Base-by-base conservation (phyloP, 2,888 invertebrate species). In the Melinopterus prodromus region DNA sequence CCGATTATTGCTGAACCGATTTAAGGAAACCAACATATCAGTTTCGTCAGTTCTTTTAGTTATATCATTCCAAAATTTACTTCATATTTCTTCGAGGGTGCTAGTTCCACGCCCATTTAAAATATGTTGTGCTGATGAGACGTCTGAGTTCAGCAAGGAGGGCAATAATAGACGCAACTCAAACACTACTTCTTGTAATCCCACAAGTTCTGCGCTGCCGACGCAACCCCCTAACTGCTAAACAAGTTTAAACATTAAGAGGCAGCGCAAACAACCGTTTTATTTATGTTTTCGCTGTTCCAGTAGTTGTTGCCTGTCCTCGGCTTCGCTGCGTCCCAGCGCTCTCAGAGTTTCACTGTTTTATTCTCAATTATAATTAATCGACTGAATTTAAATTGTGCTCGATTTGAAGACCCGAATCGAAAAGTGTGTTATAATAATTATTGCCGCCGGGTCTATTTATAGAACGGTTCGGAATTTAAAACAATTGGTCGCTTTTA, bases 211-310 rank as follows among this genome's bases (percentile, higher is more conserved):
- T 12, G 53, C 5, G 12, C 53, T 7, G 53, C 26, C 26, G 26
- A 26, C 26, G 26, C 53, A 12, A 53, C 53, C 53, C 53, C 12
- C 9, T 53, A 53, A 53, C 5, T 53, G 53, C 53, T 53, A 53
- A 53, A 53, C 53, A 53, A 53, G 53, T 53, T 53, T 53, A 53
- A 53, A 53, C 53, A 53, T 53, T 53, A 53, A 53, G 53, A 53
- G 53, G 53, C 53, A 53, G 53, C 7, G 53, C 53, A 53, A 53
- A 53, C 53, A 53, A 53, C 12, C 53, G 53, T 53, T 53, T 53
- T 53, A 53, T 53, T 53, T 53, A 53, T 53, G 53, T 53, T 53
- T 53, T 53, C 9, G 53, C 12, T 7, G 53, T 53, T 53, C 53
- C 53, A 53, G 53, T 53, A 53, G 53, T 53, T 53, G 53, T 53